Base-by-base conservation (phyloP, 2,888 invertebrate species). In the Diabrotica balteata region DNA sequence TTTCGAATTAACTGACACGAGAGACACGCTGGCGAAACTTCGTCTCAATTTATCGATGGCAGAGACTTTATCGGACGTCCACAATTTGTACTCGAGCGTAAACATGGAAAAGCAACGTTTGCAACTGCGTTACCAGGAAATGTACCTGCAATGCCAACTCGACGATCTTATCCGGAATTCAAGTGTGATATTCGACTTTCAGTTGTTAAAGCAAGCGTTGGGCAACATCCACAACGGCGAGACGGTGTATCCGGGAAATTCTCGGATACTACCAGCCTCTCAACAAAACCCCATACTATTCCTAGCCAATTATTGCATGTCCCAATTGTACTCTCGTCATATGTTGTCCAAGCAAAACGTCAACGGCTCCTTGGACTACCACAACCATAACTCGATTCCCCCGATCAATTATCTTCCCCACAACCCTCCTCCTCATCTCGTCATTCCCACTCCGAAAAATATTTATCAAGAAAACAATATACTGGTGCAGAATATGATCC, bases 291-390 rank as follows among this genome's bases (percentile, higher is more conserved):
- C 91, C 7, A 88, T 91, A 52, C 84, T 92, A 72, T 88, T 92
- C 79, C 86, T 93, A 70, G 91, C 91, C 63, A 93, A 93, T 81
- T 92, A 92, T 80, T 93, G 92, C 82, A 90, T 91, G 87, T 90
- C 90, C 17, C 91, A 90, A 80, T 81, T 92, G 69, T 91, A 90
- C 81, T 89, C 90, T 67, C 86, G 90, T 54, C 89, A 90, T 78
- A 86, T 90, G 45, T 81, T 90, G 32, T 86, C 87, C 68, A 88
- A 88, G 78, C 85, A 86, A 53, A 79, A 86, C 10, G 72, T 81
- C 59, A 89, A 88, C 79, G 88, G 88, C 45, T 78, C 82, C 69
- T 69, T 83, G 70, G 86, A 79, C 73, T 85, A 79, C 76, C 85
- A 81, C 77, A 85, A 81, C 74, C 84, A 79, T 79, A 85, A 80